Conservation (phyloP, 1,140 invertebrate genomes). For the Sinonovacula constricta region DNA sequence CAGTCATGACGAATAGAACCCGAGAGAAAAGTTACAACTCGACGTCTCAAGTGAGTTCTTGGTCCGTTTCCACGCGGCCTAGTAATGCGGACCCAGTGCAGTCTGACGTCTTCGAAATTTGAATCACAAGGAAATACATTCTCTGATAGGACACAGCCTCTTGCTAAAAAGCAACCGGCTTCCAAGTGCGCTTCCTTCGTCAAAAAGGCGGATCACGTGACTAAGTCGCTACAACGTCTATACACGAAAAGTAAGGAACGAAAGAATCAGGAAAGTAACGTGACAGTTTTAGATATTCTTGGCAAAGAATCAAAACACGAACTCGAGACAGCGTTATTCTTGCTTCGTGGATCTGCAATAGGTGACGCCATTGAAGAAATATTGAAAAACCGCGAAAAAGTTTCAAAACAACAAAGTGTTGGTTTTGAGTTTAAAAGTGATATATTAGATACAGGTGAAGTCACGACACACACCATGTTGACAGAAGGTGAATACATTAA, state of each 20-base stretch:
- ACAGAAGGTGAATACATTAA: neutral
- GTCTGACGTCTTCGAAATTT: too few species aligned
- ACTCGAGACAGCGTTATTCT: constrained; percentile 36
- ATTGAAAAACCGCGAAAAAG: constrained; percentile 2
- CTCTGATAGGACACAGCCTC: too few species aligned
- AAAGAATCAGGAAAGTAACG: constrained; percentile 14
- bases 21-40: neutral
- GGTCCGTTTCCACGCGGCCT: constrained; percentile 41
- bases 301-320: constrained; percentile 33
- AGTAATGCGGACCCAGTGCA: too few species aligned
- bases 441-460: neutral
- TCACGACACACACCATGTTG: neutral
- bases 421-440: neutral
- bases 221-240: constrained; percentile 27
- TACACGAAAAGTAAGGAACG: constrained; percentile 29
- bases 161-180: too few species aligned
- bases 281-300: constrained; percentile 25
- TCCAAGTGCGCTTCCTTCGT: too few species aligned
- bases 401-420: neutral
- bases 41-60: constrained; percentile 27
- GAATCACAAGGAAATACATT: too few species aligned
- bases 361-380: constrained; percentile 44
- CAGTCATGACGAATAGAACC: too few species aligned
- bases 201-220: constrained; percentile 35
- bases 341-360: constrained; percentile 25